phyloP scores from a whole-genome alignment of 1,140 invertebrate genomes.

The Polyergus mexicanus region DNA sequence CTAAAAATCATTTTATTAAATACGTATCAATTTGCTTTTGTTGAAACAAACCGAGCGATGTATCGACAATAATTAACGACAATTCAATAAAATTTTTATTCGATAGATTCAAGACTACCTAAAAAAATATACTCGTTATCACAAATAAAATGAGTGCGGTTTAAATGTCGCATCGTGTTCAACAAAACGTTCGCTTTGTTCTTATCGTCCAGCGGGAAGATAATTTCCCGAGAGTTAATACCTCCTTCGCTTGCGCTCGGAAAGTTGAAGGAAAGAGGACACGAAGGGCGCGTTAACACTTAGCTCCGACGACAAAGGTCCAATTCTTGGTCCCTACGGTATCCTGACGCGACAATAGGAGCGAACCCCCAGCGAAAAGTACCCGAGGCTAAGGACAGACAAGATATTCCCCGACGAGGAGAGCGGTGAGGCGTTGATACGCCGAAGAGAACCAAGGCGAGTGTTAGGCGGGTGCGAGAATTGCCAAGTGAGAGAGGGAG shows the following conservation, averaged over 20 bases:
- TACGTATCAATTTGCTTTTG: not conserved
- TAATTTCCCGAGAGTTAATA: slow-evolving; percentile 84
- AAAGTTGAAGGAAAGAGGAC: slow-evolving; percentile 44
- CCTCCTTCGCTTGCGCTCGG: slow-evolving; percentile 68
- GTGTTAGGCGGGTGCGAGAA: slow-evolving; percentile 18
- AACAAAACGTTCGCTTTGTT: slow-evolving; percentile 66
- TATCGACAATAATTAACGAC: not conserved
- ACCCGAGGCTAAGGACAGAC: slow-evolving; percentile 75
- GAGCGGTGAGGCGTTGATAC: slow-evolving; percentile 69
- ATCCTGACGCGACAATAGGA: slow-evolving; percentile 81
- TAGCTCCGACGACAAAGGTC: slow-evolving; percentile 81
- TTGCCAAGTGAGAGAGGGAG: slow-evolving; percentile 48
- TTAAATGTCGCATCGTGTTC: slow-evolving; percentile 38
- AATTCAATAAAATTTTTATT: not conserved
- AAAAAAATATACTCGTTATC: not conserved
- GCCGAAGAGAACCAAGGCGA: slow-evolving; percentile 68
- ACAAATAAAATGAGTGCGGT: slow-evolving; percentile 13
- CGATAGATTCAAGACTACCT: not conserved
- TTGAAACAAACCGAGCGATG: not conserved
- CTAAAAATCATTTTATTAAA: not conserved
- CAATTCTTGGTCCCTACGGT: slow-evolving; percentile 79
- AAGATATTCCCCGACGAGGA: slow-evolving; percentile 68
- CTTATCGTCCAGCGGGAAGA: slow-evolving; percentile 62
- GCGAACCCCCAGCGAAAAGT: slow-evolving; percentile 80
- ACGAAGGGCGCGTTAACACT: slow-evolving; percentile 82